phyloP scores from a whole-genome alignment of 64 coral and sea anemone genomes.

The Porites australiensis region DNA sequence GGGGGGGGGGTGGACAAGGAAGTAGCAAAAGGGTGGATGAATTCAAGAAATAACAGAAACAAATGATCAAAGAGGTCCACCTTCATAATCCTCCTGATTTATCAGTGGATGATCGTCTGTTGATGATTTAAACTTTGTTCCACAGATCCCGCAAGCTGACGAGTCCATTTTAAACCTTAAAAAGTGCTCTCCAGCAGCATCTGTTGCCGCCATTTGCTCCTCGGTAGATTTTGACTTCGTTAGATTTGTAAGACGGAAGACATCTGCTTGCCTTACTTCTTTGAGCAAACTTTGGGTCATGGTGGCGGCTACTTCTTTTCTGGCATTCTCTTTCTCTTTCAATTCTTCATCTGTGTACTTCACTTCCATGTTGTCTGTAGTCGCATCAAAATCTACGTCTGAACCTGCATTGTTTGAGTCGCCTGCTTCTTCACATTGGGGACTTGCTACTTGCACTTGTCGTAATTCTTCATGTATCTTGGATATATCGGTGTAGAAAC shows the following conservation, averaged over 20 bases:
- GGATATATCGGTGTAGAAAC: slow-evolving; percentile 3
- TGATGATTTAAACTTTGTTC: slow-evolving; percentile 13
- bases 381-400: neutral
- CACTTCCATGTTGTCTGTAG: slow-evolving; percentile 16
- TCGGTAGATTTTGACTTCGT: neutral
- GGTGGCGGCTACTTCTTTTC: slow-evolving; percentile 1
- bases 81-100: neutral
- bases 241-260: no score
- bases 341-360: slow-evolving; percentile 7
- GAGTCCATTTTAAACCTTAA: slow-evolving; percentile 56
- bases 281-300: slow-evolving; percentile 35
- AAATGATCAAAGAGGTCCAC: neutral
- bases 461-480: neutral
- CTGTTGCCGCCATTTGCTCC: neutral
- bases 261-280: neutral
- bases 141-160: slow-evolving; percentile 63
- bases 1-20: no score
- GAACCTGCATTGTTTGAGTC: neutral
- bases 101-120: neutral
- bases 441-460: neutral
- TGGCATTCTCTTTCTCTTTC: slow-evolving; percentile 46
- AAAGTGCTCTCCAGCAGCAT: slow-evolving; percentile 25
- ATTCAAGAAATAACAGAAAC: neutral
- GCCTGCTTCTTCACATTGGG: neutral
- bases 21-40: no score